Percentiles rank a stretch among this genome's conserved stretches.
phyloP scores from a whole-genome alignment of 2,113 vertebrate species.

The Ifrita kowaldi region DNA sequence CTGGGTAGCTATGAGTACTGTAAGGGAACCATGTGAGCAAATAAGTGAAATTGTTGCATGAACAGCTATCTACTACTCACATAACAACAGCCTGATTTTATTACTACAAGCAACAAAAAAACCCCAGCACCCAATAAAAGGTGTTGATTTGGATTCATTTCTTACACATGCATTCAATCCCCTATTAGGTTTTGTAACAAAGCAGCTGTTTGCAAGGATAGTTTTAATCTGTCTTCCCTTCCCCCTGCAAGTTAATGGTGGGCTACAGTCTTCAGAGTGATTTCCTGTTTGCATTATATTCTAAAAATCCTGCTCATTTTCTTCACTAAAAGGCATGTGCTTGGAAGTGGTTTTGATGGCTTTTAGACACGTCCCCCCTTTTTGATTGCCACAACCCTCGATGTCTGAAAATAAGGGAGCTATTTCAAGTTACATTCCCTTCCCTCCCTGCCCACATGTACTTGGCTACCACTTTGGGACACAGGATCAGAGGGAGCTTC shows the following conservation, averaged over 20 bases:
- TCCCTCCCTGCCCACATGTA: conserved; percentile 18
- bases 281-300: conserved; percentile 44
- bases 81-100: neutral
- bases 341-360: conserved; percentile 53
- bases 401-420: conserved; percentile 16
- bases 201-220: neutral
- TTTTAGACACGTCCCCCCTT: conserved; percentile 29
- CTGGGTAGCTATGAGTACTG: neutral
- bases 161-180: neutral
- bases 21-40: neutral
- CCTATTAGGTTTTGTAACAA: neutral
- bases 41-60: neutral
- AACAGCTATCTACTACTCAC: neutral
- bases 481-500: neutral
- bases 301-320: conserved; percentile 8
- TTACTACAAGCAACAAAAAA: neutral
- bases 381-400: conserved; percentile 18
- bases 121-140: neutral
- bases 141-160: neutral
- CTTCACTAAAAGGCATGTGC: conserved; percentile 27
- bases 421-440: conserved; percentile 47
- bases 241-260: neutral
- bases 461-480: conserved; percentile 37
- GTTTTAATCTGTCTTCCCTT: neutral
- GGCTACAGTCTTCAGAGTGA: conserved; percentile 4